Base-by-base conservation (phyloP, 92 coral and sea anemone species). In the Siderastrea radians region DNA sequence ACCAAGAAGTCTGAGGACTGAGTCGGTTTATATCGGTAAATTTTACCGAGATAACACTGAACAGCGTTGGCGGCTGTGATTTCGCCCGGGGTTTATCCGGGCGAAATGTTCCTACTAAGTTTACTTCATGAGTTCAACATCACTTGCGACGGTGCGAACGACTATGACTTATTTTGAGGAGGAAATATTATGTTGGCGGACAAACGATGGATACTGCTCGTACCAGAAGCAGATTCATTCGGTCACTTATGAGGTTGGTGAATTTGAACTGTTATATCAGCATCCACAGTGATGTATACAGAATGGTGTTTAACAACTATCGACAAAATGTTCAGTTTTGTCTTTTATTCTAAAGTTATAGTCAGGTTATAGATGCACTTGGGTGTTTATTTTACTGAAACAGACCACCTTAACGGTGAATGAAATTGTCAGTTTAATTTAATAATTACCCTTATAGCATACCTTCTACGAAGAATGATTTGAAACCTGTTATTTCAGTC, bases 91-190 rank as follows among this genome's bases (percentile, higher is more conserved):
- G 46, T 14, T 45, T 10, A 19, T 4, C 49, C 55, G 4, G 60
- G n/a, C 19, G 68, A 47, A 19, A 82, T 82, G 86, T 17, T n/a
- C 66, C 66, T 19, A 9, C 67, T 14, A 38, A 72, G 48, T n/a
- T 71, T 16, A 43, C 63, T 5, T 9, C 17, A 45, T 68, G 77
- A 60, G 72, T 57, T 58, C 62, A 73, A 19, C n/a, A 47, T 50
- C 54, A 51, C 61, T 47, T 52, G 50, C 78, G 54, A 38, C 50
- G 43, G 10, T 5, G 65, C 68, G 4, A 45, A 44, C 73, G 4
- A 53, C 61, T 7, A 84, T 84, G 87, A 84, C 87, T 14, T 74
- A 62, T 16, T 84, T 60, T 55, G 87, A 84, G 47, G 87, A 84
- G 62, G 87, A 84, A 62, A 13, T 84, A 4, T 50, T 84, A 8